phyloP scores from a whole-genome alignment of 2,113 vertebrate species.

The Coptodon bakossiorum region DNA sequence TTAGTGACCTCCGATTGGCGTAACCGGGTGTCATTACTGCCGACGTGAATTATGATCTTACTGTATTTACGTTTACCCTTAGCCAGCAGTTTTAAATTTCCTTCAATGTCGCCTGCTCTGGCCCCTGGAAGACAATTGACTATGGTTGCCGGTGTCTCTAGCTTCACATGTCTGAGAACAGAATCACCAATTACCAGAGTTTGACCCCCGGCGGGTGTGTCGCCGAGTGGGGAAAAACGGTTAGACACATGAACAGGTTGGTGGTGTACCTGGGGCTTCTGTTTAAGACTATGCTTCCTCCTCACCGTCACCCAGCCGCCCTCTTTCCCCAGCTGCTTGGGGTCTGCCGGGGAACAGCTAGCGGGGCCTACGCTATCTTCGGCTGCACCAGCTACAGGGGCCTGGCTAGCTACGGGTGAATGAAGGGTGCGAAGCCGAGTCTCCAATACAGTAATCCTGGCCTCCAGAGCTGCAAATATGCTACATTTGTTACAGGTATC shows the following conservation, averaged over 20 bases:
- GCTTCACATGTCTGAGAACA: too few species aligned
- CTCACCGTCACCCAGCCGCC: accelerated
- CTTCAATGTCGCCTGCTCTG: too few species aligned
- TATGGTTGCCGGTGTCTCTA: too few species aligned
- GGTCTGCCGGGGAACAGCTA: accelerated
- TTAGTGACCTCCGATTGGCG: too few species aligned
- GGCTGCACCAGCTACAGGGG: neutral
- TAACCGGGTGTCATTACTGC: too few species aligned
- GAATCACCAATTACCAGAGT: too few species aligned
- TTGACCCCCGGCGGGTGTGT: too few species aligned
- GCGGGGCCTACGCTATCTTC: neutral
- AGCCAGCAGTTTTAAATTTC: too few species aligned
- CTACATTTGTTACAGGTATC: neutral
- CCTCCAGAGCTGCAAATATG: neutral
- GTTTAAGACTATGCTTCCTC: neutral
- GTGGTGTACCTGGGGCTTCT: neutral
- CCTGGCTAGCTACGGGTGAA: neutral
- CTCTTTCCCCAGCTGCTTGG: neutral
- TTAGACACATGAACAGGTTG: neutral
- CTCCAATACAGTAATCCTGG: neutral
- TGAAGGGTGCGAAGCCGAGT: accelerated
- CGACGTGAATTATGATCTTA: too few species aligned
- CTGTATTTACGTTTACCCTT: too few species aligned
- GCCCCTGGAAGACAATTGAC: too few species aligned
- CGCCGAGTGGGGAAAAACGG: accelerated